Evolutionary conservation across 2,888 invertebrate genomes (phyloP).

Genomic region (Uloborus plumipes): DNA sequence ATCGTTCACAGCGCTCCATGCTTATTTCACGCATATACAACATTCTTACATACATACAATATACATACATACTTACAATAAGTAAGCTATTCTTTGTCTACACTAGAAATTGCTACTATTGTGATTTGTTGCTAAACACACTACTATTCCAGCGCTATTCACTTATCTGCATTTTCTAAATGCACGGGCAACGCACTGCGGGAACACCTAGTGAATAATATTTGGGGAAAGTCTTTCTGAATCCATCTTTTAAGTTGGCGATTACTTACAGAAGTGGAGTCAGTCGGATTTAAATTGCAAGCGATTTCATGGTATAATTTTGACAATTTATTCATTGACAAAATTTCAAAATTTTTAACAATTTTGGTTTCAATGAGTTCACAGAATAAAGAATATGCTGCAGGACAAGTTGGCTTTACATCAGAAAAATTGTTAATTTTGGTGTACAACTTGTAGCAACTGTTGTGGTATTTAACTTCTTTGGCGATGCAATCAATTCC

Average conservation of each 20-base stretch:
- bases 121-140: too few species aligned
- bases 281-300: not conserved
- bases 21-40: too few species aligned
- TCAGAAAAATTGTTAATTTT: not conserved
- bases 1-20: too few species aligned
- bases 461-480: conserved; percentile 2
- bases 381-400: not conserved
- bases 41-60: too few species aligned
- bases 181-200: too few species aligned
- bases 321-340: not conserved
- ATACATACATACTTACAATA: too few species aligned
- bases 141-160: too few species aligned
- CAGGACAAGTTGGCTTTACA: not conserved
- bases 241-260: not conserved
- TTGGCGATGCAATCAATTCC: not conserved
- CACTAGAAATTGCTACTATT: too few species aligned
- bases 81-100: too few species aligned
- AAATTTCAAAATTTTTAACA: not conserved
- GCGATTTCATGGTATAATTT: not conserved
- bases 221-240: not conserved
- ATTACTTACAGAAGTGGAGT: not conserved
- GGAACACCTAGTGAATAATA: not conserved
- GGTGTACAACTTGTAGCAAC: not conserved
- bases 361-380: not conserved
- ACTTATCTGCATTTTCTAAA: too few species aligned